A percentile compares a stretch with the other conserved stretches of the same genome.
phyloP scores from a whole-genome alignment of 64 coral and sea anemone genomes.

The Actinia tenebrosa region DNA sequence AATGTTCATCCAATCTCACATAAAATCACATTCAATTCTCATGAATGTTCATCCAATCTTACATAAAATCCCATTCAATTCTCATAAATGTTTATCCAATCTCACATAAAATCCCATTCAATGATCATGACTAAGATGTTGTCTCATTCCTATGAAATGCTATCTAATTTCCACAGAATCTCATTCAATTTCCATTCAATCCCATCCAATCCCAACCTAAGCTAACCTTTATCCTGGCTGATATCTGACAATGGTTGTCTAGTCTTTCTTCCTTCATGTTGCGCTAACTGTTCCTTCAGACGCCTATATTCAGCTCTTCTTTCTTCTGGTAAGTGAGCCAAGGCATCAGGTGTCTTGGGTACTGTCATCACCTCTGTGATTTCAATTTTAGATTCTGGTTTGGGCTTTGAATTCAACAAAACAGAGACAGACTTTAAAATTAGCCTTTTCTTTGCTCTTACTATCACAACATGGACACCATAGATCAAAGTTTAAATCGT shows the following conservation, averaged over 20 bases:
- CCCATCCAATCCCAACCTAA: no score
- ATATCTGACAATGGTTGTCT: conserved; percentile 66
- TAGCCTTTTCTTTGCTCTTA: background rate
- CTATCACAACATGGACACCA: no score
- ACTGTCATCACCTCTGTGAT: background rate
- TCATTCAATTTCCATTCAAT: no score
- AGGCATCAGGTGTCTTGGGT: conserved; percentile 82
- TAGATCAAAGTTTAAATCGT: no score
- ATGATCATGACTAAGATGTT: no score
- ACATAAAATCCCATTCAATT: no score
- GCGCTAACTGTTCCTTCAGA: conserved; percentile 71
- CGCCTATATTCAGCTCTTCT: conserved; percentile 76
- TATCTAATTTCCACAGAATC: background rate
- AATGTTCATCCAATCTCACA: no score
- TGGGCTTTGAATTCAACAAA: background rate
- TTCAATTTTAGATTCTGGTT: background rate
- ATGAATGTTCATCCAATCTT: no score
- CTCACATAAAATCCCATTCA: no score
- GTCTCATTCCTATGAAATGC: background rate
- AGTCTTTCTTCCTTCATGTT: conserved; percentile 58
- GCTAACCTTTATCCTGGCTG: conserved; percentile 72
- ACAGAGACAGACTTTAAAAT: background rate
- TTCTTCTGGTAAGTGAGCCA: conserved; percentile 73
- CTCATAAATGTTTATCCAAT: no score
- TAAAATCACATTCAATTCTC: no score